Evolutionary conservation across 2,113 vertebrate species (phyloP), one percentile per base, ranked within the genome.

Genomic region (Pampusana beccarii): DNA sequence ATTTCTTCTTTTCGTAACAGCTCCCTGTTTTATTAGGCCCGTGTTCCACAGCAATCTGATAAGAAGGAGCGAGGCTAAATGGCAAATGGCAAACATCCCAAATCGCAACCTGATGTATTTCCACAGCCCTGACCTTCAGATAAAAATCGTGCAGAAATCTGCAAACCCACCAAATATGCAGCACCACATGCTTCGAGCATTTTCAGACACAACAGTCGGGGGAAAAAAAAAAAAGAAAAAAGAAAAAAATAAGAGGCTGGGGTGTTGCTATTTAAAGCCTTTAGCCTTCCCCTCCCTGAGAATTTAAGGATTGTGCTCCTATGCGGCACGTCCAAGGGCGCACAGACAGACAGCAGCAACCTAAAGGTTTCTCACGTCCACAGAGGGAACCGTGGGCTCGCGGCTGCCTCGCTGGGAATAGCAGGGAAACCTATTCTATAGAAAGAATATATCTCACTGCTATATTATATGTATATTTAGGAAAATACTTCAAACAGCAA

Each of bases 401-500:
- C 13, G 51, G 83, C 87, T 81, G 56, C 84, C 84, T 70, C 28
- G 13, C 85, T 93, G 56, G 13, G 57, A 90, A 38, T 36, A 58
- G 26, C 54, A 79, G 67, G 67, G 66, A 56, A 46, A 83, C 64
- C 51, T 10, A 61, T 61, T 72, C 29, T 31, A 65, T 73, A 88
- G 23, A 89, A 69, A 16, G 66, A 90, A 90, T 77, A 91, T 90
- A 97, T 73, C 95, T 95, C 94, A 84, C 80, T 94, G 73, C 90
- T 95, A 86, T 67, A 66, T 94, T 94, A 79, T 66, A 92, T 86
- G 94, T 97, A 91, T 95, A 93, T 93, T 97, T 97, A 95, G 96
- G 66, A 92, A 97, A 95, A 97, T 91, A 98, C 97, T 98, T 98
- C 98, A 98, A 98, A 98, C 97, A 86, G 95, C 60, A 95, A 97